Evolutionary conservation across 2,797 vertebrate genomes (phyloP), one percentile per base, ranked within the genome.

Genomic region (Heterohyrax brucei): DNA sequence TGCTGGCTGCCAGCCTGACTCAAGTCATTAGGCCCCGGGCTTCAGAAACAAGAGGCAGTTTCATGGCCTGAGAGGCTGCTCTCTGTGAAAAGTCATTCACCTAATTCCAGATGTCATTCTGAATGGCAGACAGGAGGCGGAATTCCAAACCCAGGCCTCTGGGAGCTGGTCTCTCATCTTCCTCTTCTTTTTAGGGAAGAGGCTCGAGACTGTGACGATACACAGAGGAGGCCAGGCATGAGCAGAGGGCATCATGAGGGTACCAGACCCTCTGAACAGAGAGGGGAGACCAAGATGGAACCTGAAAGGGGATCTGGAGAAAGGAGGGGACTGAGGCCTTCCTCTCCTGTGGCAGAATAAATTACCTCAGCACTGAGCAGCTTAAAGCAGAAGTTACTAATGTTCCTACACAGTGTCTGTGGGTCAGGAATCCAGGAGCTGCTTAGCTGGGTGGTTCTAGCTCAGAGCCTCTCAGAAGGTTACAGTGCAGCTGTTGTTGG

Each of bases 31-130:
- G 56, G 73, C 62, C 46, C 33, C 16, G 5, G 8, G 46, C 76
- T 92, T 94, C 92, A 64, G 77, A 86, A 89, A 91, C 72, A 61
- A 87, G 64, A 93, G 78, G 73, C 75, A 62, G 26, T 92, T 72
- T 66, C 33, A 13, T 92, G 81, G 77, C 87, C 59, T 68, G 44
- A 79, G 77, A 94, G 91, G 1, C 33, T 95, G 26, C 77, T 84
- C 21, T 94, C 84, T 79, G 62, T 39, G 39, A 33, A 96, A 94
- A 91, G 61, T 84, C 73, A 19, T 79, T 91, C 68, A 72, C 46
- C 59, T 86, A 70, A 78, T 89, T 80, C 80, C 91, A 70, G 44
- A 6, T 50, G 24, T 88, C 87, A 26, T n/a, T 96, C n/a, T 48
- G 76, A 30, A 46, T 72, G 48, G 48, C 68, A 75, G 91, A 56